phyloP scores from a whole-genome alignment of 2,888 invertebrate genomes.

The Epiblema foenella region DNA sequence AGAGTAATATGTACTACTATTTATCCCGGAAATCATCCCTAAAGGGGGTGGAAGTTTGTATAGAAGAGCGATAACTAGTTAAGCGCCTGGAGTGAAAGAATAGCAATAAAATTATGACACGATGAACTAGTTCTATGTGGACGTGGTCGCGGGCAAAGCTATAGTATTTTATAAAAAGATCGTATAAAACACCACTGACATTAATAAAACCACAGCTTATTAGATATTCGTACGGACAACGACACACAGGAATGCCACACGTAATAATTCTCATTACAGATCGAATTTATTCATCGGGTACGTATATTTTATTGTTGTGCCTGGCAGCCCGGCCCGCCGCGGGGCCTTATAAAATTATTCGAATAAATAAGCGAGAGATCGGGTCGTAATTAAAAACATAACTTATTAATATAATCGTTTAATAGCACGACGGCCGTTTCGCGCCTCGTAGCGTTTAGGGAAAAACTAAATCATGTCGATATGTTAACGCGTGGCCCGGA shows the following conservation, averaged over 20 bases:
- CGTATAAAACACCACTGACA: constrained; percentile 1
- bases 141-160: no score
- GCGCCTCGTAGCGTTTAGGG: constrained; percentile 62
- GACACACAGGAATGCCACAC: constrained; percentile 70
- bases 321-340: constrained; percentile 68
- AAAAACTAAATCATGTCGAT: constrained; percentile 37
- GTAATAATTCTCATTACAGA: constrained; percentile 80
- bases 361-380: constrained; percentile 81
- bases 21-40: no score
- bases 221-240: constrained; percentile 60
- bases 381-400: constrained; percentile 82
- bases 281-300: constrained; percentile 80
- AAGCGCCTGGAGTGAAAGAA: no score
- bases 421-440: constrained; percentile 80
- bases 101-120: no score
- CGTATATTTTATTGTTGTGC: constrained; percentile 78
- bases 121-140: no score
- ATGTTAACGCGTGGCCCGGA: constrained; percentile 19
- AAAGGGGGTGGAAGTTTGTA: no score
- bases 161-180: no score
- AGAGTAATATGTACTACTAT: not conserved
- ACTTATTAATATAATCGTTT: constrained; percentile 83
- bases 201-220: constrained; percentile 43
- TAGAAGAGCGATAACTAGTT: no score
- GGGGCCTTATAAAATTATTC: constrained; percentile 83